Evolutionary conservation across 2,797 vertebrate genomes (phyloP).

Genomic region (Miichthys miiuy): DNA sequence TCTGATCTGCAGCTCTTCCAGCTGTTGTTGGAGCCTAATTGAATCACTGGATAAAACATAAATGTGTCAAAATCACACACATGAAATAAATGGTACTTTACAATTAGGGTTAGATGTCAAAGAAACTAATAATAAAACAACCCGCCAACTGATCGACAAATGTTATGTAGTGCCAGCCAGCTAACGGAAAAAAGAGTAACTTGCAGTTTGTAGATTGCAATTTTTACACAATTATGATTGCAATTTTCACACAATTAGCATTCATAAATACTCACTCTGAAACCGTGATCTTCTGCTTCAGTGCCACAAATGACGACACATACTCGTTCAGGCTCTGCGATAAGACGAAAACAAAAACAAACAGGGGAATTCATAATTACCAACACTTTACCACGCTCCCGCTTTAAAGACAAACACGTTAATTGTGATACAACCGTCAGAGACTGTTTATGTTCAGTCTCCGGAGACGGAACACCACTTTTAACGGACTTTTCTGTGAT

Average conservation of each 20-base stretch:
- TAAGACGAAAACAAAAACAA: constrained; percentile 21
- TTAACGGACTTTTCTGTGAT: neutral
- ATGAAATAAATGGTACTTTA: neutral
- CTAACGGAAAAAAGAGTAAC: too few species aligned
- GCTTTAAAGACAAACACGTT: neutral
- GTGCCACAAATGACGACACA: constrained; percentile 90
- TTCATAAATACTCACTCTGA: constrained; percentile 90
- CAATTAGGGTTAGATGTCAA: too few species aligned
- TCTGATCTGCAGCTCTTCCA: constrained; percentile 91
- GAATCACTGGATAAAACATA: constrained; percentile 85
- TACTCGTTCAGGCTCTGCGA: constrained; percentile 93
- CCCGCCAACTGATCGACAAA: too few species aligned
- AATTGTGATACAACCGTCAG: fast-evolving
- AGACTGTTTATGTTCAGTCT: neutral
- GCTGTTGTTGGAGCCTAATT: constrained; percentile 88
- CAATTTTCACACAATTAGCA: neutral
- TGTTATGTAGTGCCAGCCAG: too few species aligned
- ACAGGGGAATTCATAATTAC: neutral
- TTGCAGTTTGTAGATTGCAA: too few species aligned
- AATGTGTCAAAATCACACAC: neutral
- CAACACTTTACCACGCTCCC: neutral
- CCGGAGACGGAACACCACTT: neutral
- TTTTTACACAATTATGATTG: too few species aligned
- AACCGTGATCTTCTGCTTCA: constrained; percentile 95
- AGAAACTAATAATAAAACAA: too few species aligned